Percentiles rank a stretch among this genome's conserved stretches.
Conservation (phyloP, 2,113 vertebrate genomes). For the Centrocercus urophasianus region DNA sequence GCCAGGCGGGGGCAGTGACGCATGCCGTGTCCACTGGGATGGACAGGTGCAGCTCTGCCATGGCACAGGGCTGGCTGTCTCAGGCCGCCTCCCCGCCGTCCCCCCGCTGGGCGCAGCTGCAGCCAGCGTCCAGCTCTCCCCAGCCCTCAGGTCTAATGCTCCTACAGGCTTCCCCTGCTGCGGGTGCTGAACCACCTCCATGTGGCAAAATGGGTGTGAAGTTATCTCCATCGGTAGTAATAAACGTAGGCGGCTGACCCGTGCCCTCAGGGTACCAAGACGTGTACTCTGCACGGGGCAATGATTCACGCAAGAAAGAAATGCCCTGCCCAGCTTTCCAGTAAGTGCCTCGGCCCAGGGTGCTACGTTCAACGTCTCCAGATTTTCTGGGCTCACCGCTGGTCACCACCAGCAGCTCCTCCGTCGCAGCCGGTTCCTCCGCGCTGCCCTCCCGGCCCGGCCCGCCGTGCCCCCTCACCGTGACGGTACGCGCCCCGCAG, state of each 20-base stretch:
- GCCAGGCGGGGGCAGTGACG: fast-evolving
- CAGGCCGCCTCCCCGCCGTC: fast-evolving
- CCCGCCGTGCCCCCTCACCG: no score
- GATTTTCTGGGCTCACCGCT: background rate
- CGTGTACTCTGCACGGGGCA: fast-evolving
- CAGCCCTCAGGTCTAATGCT: fast-evolving
- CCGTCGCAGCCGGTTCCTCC: fast-evolving
- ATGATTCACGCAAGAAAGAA: background rate
- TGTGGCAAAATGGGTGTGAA: fast-evolving
- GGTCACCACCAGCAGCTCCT: fast-evolving
- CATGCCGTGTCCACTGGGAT: fast-evolving
- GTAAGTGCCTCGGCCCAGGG: background rate
- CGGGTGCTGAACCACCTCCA: no score
- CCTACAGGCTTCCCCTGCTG: background rate
- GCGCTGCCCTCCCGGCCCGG: no score
- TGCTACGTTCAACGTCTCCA: fast-evolving
- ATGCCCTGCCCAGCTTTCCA: background rate
- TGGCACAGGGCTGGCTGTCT: background rate
- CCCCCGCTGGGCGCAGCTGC: background rate
- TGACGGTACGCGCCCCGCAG: no score
- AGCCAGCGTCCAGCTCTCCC: no score
- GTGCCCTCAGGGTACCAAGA: background rate
- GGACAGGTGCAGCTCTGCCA: no score
- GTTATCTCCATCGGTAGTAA: background rate
- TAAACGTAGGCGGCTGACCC: background rate